Percentiles rank a stretch among this genome's conserved stretches.
Conservation (phyloP, 2,113 vertebrate species). For the Nothoprocta perdicaria region DNA sequence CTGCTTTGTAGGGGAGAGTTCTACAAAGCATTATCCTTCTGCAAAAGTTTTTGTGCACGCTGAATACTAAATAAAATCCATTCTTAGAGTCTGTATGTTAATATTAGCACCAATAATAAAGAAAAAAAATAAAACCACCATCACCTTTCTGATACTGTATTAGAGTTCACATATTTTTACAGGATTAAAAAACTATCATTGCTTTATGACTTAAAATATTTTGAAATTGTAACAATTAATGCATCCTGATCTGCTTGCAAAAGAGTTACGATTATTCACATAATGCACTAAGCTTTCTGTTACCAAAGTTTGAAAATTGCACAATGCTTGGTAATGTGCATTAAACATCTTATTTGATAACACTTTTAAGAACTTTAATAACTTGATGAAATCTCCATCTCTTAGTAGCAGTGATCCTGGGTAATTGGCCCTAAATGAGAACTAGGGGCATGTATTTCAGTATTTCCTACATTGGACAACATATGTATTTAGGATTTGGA, state of each 20-base stretch:
- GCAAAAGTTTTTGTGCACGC: not conserved
- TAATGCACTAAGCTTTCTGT: not conserved
- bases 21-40: not conserved
- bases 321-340: not conserved
- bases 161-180: not conserved
- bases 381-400: not conserved
- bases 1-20: not conserved
- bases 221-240: not conserved
- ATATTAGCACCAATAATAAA: not conserved
- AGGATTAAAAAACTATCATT: not conserved
- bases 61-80: not conserved
- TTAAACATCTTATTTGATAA: not conserved
- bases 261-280: not conserved
- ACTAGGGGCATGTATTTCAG: not conserved
- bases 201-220: not conserved
- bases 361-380: not conserved
- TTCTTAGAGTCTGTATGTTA: not conserved
- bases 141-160: not conserved
- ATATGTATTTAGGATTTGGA: fast-evolving
- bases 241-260: not conserved
- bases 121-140: not conserved
- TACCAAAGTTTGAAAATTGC: not conserved
- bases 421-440: not conserved
- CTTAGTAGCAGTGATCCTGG: not conserved
- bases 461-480: not conserved